Percentiles rank a stretch among this genome's conserved stretches.
Conservation (phyloP, 2,797 vertebrate genomes). For the Molossus alvarezi region DNA sequence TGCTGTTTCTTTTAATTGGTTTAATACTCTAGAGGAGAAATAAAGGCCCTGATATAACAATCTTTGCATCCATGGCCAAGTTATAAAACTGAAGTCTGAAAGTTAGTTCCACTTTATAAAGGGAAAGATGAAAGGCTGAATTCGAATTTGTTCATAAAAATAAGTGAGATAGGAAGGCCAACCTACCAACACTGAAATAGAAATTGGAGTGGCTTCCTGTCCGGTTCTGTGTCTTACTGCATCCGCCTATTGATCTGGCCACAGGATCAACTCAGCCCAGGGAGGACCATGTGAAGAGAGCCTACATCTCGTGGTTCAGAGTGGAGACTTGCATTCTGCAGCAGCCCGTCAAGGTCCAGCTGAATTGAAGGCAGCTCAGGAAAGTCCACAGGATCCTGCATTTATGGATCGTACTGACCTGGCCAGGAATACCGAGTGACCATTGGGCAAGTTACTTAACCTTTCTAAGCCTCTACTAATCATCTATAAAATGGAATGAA, state of each 20-base stretch:
- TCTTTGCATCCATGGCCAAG: neutral
- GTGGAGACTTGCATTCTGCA: neutral
- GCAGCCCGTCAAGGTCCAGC: neutral
- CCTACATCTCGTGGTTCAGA: neutral
- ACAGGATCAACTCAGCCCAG: neutral
- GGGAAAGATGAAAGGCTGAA: constrained; percentile 2
- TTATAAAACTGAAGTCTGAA: constrained; percentile 1
- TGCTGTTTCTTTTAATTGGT: constrained; percentile 55
- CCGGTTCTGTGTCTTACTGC: neutral
- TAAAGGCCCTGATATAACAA: neutral
- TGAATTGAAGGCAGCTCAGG: neutral
- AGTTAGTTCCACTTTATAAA: constrained; percentile 2
- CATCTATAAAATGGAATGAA: constrained; percentile 2
- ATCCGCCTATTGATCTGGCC: neutral
- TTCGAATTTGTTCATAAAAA: constrained; percentile 32
- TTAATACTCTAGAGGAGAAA: constrained; percentile 50
- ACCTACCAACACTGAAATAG: neutral
- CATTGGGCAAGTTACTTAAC: neutral
- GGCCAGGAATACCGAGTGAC: neutral
- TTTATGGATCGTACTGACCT: neutral
- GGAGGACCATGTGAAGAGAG: neutral
- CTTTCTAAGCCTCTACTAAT: neutral
- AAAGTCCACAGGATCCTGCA: too few relatives aligned
- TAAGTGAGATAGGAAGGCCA: neutral
- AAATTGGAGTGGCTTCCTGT: neutral